These are phyloP conservation scores for Cheilosia scutellata DNA, from an alignment of 2,888 invertebrate species.

Conservation along the genomic window DNA sequence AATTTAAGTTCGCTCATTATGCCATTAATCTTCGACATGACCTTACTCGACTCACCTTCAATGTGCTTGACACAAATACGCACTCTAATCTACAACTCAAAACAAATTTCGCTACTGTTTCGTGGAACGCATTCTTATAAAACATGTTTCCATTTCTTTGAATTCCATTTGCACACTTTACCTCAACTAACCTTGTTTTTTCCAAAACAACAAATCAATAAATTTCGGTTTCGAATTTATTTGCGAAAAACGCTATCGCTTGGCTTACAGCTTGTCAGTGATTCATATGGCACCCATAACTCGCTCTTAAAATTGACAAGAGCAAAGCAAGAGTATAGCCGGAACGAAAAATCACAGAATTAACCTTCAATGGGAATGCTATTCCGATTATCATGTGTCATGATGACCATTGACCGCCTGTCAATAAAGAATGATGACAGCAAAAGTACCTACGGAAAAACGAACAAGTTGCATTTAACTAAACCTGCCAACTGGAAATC, in stretches of 20 bases:
- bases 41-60: too few relatives aligned
- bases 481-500: conserved; percentile 29
- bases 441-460: background rate
- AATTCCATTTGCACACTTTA: conserved; percentile 41
- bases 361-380: conserved; percentile 15
- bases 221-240: conserved; percentile 13
- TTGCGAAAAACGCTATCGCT: conserved; percentile 8
- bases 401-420: conserved; percentile 7
- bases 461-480: conserved; percentile 6
- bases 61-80: too few relatives aligned
- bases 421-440: conserved; percentile 18
- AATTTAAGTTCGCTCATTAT: too few relatives aligned
- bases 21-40: too few relatives aligned
- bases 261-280: conserved; percentile 22
- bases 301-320: conserved; percentile 25
- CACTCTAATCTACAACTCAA: too few relatives aligned
- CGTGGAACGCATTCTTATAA: too few relatives aligned
- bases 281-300: conserved; percentile 52
- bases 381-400: conserved; percentile 4
- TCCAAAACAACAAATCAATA: conserved; percentile 37
- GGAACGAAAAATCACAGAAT: conserved; percentile 3
- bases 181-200: conserved; percentile 46
- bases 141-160: conserved; percentile 15
- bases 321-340: conserved; percentile 1
- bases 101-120: too few relatives aligned